Base-by-base conservation (phyloP, 2,797 vertebrate species). In the Sciaenops ocellatus region DNA sequence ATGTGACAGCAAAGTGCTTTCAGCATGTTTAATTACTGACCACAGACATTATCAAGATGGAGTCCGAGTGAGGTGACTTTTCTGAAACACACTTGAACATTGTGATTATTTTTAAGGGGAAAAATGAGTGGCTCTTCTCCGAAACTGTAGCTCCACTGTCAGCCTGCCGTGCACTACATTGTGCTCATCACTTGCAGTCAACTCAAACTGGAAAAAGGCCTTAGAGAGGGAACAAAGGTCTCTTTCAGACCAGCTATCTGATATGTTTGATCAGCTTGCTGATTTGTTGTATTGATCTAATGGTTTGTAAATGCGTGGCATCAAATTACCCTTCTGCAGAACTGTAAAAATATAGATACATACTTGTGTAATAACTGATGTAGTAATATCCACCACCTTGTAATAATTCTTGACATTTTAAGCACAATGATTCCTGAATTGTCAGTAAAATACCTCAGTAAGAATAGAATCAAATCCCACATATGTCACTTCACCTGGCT, bases 161-260 rank as follows among this genome's bases (percentile, higher is more conserved):
- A 41, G 16, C 30, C 18, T 16, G 9, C 28, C 20, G 46, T 26
- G 56, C 62, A 54, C 62, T 54, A 28, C 30, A 5, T 30, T 66
- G 41, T 24, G n/a, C 44, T 69, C 28, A 69, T 65, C 11, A 68
- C 26, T 69, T 51, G 18, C 3, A 28, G 30, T 64, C 65, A n/a
- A 17, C 26, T 63, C 38, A 52, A 61, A 71, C 22, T 6, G 22
- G 22, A 24, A 59, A 72, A 42, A 38, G 70, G 20, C 54, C 15
- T 50, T 20, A 67, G 30, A 54, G 44, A 54, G 20, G 42, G 34
- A 78, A 61, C 67, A 73, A 54, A 69, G 41, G 78, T 56, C 41
- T 77, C 48, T 60, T 78, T 79, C 15, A 62, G 16, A 63, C 4
- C 24, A 73, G 30, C 18, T n/a, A 4, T 68, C 26, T 69, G 24